Conservation (phyloP, 2,888 invertebrate genomes). For the Oeneis ivallda region DNA sequence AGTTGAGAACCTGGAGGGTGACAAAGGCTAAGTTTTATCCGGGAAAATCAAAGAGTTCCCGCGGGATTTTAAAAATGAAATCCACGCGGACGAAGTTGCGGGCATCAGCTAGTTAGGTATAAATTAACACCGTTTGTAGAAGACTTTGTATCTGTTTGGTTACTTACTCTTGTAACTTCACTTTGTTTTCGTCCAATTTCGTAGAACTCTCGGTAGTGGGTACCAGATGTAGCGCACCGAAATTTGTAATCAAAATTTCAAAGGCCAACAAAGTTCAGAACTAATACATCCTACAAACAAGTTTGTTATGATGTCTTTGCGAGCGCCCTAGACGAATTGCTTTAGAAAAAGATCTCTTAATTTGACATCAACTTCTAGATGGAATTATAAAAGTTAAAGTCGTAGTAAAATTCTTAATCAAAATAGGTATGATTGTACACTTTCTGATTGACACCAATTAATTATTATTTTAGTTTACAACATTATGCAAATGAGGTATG, state of each 20-base stretch:
- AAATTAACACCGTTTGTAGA: neutral
- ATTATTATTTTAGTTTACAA: too few relatives aligned
- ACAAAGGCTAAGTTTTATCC: too few relatives aligned
- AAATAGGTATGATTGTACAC: too few relatives aligned
- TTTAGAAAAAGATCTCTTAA: neutral
- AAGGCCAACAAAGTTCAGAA: conserved; percentile 12
- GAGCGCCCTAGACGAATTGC: neutral
- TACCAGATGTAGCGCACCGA: conserved; percentile 28
- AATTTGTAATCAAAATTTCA: conserved; percentile 20
- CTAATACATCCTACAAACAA: conserved; percentile 14
- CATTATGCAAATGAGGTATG: too few relatives aligned
- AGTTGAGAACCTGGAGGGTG: too few relatives aligned
- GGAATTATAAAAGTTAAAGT: neutral
- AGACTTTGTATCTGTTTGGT: too few relatives aligned
- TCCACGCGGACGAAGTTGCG: too few relatives aligned
- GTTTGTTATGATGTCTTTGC: conserved; percentile 3
- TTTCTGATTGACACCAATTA: too few relatives aligned
- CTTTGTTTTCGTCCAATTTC: conserved; percentile 12
- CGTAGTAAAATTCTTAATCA: too few relatives aligned
- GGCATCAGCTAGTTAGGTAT: too few relatives aligned
- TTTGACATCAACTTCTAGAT: neutral
- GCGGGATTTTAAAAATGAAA: too few relatives aligned
- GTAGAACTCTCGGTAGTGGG: conserved; percentile 15
- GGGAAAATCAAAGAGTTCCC: too few relatives aligned
- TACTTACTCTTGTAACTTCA: neutral